Evolutionary conservation across 2,113 vertebrate species (phyloP).

Genomic region (Syrrhaptes paradoxus): DNA sequence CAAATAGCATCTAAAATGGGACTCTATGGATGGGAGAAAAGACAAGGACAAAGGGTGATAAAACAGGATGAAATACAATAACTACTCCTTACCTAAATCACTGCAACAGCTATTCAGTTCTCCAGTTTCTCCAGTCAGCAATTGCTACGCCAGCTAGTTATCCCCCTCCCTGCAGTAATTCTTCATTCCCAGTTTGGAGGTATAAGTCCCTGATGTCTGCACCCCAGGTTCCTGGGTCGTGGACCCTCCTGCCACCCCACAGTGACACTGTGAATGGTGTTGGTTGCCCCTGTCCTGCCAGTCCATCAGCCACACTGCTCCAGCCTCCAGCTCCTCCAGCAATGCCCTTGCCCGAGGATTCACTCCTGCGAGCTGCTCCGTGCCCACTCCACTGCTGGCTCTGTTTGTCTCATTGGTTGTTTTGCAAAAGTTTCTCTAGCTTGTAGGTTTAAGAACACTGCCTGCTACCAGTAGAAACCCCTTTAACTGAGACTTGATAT

Average conservation of each 20-base stretch:
- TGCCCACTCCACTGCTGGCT: not conserved
- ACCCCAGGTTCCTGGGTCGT: not conserved
- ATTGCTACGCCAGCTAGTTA: not conserved
- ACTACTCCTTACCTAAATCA: not conserved
- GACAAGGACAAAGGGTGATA: not conserved
- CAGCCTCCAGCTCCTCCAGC: not conserved
- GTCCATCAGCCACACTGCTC: not conserved
- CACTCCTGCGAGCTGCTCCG: rapidly evolving
- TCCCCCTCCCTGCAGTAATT: not conserved
- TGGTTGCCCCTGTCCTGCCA: not conserved
- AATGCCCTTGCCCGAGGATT: not conserved
- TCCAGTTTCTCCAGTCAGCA: not conserved
- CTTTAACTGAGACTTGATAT: not conserved
- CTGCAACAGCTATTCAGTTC: not conserved
- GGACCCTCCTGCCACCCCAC: rapidly evolving
- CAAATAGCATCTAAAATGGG: not conserved
- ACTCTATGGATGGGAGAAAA: not conserved
- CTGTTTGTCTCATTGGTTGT: not conserved
- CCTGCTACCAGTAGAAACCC: not conserved
- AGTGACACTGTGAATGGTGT: rapidly evolving
- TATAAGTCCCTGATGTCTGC: not conserved
- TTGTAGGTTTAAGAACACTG: not conserved
- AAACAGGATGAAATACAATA: not conserved
- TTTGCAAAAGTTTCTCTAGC: not conserved
- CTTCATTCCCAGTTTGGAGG: not conserved